Evolutionary conservation across 2,113 vertebrate species (phyloP), one percentile per base, ranked within the genome.

Genomic region (Aegotheles bennettii): DNA sequence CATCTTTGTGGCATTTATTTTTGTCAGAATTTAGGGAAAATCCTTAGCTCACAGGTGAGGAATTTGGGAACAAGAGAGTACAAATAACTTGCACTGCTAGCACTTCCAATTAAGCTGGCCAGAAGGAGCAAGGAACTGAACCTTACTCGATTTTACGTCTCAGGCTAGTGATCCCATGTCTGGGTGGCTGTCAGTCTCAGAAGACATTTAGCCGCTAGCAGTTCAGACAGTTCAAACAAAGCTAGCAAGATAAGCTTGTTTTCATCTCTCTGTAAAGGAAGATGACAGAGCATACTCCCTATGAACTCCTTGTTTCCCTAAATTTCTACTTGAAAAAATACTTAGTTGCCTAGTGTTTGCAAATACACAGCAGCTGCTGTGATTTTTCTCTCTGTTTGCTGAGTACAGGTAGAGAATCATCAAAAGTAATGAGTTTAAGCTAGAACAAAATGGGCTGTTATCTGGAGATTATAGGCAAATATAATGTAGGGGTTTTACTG

Each of bases 91-190:
- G 10, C 29, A 60, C 24, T 11, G 17, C 29, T 65, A 64, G 31
- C 8, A 1, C 11, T 31, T 74, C 21, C 36, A 38, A 26, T 17
- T 42, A 71, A 65, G 11, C 51, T 53, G 47, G 16, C 31, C 35
- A 75, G 53, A 45, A 71, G 67, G 11, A 61, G 47, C 28, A 45
- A 71, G 56, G 38, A n/a, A 64, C 28, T 57, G 50, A 70, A 64
- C 36, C 2, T 31, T 15, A 6, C 24, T 33, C 0, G 0, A 6
- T 25, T 51, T 51, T 61, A 47, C 40, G 19, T 56, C 48, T 63
- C 13, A 20, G 40, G 29, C 43, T 10, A 9, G 18, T 5, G 13
- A 53, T 79, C 31, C 15, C 0, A 0, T 19, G 5, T 29, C 48
- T 38, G 33, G 10, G 36, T 45, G 21, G 43, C 50, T 43, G 20